Evolutionary conservation across 2,888 invertebrate genomes (phyloP).

Genomic region (Athalia cordata): DNA sequence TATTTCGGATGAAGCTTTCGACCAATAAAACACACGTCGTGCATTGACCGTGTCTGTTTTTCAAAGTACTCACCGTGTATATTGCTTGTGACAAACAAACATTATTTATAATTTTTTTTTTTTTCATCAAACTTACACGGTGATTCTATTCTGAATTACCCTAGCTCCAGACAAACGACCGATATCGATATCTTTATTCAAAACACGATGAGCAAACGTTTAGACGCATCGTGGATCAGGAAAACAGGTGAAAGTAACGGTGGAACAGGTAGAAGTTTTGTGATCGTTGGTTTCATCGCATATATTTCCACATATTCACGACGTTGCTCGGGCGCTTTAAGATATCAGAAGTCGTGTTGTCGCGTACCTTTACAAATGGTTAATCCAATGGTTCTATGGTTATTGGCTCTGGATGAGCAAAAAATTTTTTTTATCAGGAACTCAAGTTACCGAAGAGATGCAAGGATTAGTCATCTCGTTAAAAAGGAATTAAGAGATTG

Average conservation of each 20-base stretch:
- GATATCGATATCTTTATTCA: background rate
- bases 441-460: slow-evolving; percentile 63
- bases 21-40: background rate
- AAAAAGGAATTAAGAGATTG: too few relatives aligned
- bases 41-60: too few relatives aligned
- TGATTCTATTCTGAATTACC: background rate
- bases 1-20: background rate
- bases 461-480: slow-evolving; percentile 8
- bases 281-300: background rate
- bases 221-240: slow-evolving; percentile 19
- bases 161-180: background rate
- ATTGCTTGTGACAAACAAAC: too few relatives aligned
- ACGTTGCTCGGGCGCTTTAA: too few relatives aligned
- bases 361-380: background rate
- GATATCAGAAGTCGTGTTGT: too few relatives aligned
- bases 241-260: background rate
- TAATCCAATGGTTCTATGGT: slow-evolving; percentile 53
- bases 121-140: too few relatives aligned
- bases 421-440: slow-evolving; percentile 65
- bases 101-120: too few relatives aligned
- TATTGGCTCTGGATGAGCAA: slow-evolving; percentile 67
- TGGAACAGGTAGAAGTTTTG: slow-evolving; percentile 1
- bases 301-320: too few relatives aligned
- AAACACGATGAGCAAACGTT: slow-evolving; percentile 28
- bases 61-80: too few relatives aligned